These are phyloP conservation scores for Drosophila bifasciata DNA, from an alignment of 1,140 invertebrate genomes.

Conservation along the genomic window DNA sequence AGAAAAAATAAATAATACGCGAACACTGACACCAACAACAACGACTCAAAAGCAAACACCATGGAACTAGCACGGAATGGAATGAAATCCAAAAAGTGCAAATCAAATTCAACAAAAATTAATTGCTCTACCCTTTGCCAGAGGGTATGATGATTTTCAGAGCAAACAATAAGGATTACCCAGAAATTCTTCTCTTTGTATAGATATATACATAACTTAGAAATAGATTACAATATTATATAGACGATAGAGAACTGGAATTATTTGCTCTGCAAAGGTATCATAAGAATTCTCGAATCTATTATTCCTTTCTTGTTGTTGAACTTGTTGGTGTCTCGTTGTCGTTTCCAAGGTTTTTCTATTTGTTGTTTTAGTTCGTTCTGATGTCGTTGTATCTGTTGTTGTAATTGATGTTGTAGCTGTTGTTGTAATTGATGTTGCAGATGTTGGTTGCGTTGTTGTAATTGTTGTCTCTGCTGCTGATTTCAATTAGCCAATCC, in stretches of 20 bases:
- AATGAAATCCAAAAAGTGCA: constrained; percentile 57
- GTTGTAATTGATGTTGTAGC: constrained; percentile 1
- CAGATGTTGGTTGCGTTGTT: constrained; percentile 7
- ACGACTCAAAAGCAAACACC: constrained; percentile 52
- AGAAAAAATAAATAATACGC: constrained; percentile 31
- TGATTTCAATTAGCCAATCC: constrained; percentile 69
- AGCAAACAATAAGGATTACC: no score
- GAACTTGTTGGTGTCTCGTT: constrained; percentile 5
- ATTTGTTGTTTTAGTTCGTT: no score
- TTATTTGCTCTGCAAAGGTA: no score
- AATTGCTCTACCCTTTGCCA: constrained; percentile 3
- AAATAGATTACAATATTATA: no score
- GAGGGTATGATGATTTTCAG: no score
- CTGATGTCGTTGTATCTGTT: not conserved
- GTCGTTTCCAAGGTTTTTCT: no score
- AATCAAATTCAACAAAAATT: constrained; percentile 71
- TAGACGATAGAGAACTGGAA: no score
- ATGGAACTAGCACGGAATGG: constrained; percentile 38
- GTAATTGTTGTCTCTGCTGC: constrained; percentile 14
- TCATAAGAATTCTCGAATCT: no score
- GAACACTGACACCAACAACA: constrained; percentile 19
- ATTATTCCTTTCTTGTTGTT: not conserved
- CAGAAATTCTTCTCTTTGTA: no score
- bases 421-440: constrained; percentile 10
- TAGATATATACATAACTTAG: no score